Evolutionary conservation across 2,797 vertebrate species (phyloP), one percentile per base, ranked within the genome.

Genomic region (Hoplostethus mediterraneus): DNA sequence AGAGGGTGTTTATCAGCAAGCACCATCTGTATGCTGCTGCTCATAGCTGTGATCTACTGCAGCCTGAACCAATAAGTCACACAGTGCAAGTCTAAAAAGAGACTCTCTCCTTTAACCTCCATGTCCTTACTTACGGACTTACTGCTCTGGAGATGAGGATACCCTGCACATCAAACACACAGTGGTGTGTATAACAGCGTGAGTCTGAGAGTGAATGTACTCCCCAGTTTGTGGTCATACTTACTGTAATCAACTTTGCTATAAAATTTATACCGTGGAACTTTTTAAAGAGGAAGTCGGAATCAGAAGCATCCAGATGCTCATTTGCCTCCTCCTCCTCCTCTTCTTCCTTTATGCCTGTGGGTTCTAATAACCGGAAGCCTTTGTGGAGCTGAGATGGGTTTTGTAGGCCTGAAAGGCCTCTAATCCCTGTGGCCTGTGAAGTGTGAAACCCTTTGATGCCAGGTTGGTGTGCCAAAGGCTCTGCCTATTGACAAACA

Each of bases 371-470:
- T 94, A 93, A 94, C 92, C 89, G 90, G 90, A 93, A 93, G 90
- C 91, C 90, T 95, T 94, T 94, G 94, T 94, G 92, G 86, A 77
- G 93, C 90, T 86, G 89, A 92, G 91, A 94, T 90, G 92, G 89
- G 91, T 91, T 93, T 90, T 93, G 87, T 90, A 91, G 92, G 89
- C 77, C 92, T 93, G 92, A 93, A 93, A 93, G 92, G 88, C 90
- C 91, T 90, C 93, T 95, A 95, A 95, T 95, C 94, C 94, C 94
- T 91, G 94, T 93, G 93, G 93, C 91, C 94, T 92, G 87, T 94
- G 93, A 94, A 94, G 93, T 95, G 94, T 95, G 93, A 95, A 95
- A 88, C 93, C 90, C 92, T 95, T 95, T 95, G 94, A 95, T 95
- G 94, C 90, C 92, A 90, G 93, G 91, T 93, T 87, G 90, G 85